A percentile compares a stretch with the other conserved stretches of the same genome.
Conservation (phyloP, 2,797 vertebrate species). For the Geotrypetes seraphini region DNA sequence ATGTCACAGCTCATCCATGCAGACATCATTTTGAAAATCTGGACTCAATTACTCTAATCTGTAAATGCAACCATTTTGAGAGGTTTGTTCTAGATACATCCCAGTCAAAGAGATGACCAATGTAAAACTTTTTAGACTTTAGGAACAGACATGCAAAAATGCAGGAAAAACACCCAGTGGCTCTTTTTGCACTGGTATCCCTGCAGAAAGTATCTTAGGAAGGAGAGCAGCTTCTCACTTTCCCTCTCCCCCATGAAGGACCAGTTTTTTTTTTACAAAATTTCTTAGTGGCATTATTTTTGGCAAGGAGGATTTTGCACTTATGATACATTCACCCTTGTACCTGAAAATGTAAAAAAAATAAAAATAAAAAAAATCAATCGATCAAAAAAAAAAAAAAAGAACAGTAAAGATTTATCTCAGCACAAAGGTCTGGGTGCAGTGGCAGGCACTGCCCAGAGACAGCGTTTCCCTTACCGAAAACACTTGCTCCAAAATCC, state of each 20-base stretch:
- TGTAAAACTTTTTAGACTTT: neutral
- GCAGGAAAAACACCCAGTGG: neutral
- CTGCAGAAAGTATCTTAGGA: neutral
- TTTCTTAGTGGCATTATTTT: neutral
- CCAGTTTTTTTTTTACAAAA: neutral
- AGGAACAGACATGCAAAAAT: neutral
- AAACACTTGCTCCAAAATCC: too few species aligned
- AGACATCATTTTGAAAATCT: neutral
- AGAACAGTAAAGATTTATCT: slow-evolving; percentile 14
- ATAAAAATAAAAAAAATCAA: too few species aligned
- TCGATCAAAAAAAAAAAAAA: too few species aligned
- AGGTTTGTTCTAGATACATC: neutral
- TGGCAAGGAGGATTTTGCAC: neutral
- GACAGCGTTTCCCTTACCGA: too few species aligned
- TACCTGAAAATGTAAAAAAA: slow-evolving; percentile 27
- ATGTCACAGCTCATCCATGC: rapidly evolving
- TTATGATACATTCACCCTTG: too few species aligned
- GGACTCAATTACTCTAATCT: neutral
- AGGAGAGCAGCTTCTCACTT: slow-evolving; percentile 33
- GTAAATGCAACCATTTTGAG: too few species aligned
- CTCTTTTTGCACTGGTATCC: slow-evolving; percentile 1
- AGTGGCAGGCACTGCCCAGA: too few species aligned
- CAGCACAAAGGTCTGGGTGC: too few species aligned
- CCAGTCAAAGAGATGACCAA: neutral
- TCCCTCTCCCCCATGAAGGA: slow-evolving; percentile 25